These are phyloP conservation scores for Drepana arcuata DNA, from an alignment of 1,140 invertebrate genomes.

Conservation along the genomic window DNA sequence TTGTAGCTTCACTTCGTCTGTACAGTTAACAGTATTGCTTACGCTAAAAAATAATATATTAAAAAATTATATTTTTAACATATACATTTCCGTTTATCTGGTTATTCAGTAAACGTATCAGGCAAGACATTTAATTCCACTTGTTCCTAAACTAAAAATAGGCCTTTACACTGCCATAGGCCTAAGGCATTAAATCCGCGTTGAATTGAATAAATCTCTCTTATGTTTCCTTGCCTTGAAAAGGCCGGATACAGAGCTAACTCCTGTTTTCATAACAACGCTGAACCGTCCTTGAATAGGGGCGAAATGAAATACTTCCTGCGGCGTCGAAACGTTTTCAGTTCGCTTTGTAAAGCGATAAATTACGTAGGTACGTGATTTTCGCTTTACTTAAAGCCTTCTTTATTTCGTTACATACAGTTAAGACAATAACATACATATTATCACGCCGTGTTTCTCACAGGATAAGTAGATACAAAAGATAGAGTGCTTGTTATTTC, in stretches of 20 bases:
- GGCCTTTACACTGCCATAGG: slow-evolving; percentile 9
- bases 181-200: slow-evolving; percentile 1
- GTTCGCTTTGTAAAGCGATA: no score
- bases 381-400: no score
- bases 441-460: no score
- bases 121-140: slow-evolving; percentile 3
- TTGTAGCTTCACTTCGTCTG: background rate
- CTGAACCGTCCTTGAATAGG: slow-evolving; percentile 5
- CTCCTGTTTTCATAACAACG: slow-evolving; percentile 13
- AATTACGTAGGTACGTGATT: no score
- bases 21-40: no score
- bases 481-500: no score
- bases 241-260: slow-evolving; percentile 6
- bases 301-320: slow-evolving; percentile 18
- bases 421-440: no score
- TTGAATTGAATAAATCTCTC: slow-evolving; percentile 23
- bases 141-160: background rate
- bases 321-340: no score
- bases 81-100: no score
- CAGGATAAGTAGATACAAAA: no score
- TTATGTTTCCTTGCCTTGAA: slow-evolving; percentile 11
- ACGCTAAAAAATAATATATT: slow-evolving; percentile 4
- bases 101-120: slow-evolving; percentile 3
- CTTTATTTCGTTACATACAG: no score
- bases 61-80: no score